phyloP scores from a whole-genome alignment of 2,888 invertebrate species.

The Ophioninae sp. region DNA sequence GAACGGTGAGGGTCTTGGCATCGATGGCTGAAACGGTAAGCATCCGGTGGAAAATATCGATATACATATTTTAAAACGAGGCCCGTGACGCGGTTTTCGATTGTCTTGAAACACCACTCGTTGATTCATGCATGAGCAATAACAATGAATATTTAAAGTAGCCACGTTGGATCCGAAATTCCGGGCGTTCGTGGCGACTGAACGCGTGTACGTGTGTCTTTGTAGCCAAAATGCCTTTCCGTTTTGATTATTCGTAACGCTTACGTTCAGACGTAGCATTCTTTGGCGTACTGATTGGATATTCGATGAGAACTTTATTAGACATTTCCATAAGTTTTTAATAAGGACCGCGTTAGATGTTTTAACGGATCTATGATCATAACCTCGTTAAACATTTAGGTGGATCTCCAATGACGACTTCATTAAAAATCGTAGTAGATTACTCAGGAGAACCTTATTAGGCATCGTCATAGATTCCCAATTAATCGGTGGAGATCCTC shows the following conservation, averaged over 20 bases:
- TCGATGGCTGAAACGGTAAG: conserved; percentile 45
- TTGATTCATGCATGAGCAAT: conserved; percentile 11
- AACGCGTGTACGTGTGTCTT: not conserved
- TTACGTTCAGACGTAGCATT: not conserved
- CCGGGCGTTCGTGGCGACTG: not conserved
- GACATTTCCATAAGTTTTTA: no score
- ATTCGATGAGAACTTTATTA: no score
- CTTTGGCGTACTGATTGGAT: not conserved
- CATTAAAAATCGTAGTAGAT: no score
- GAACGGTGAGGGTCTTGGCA: conserved; percentile 17
- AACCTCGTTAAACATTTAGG: no score
- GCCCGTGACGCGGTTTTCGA: conserved; percentile 13
- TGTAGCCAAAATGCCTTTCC: not conserved
- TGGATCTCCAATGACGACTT: no score
- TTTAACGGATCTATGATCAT: no score
- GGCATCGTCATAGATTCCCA: no score
- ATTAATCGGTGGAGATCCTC: no score
- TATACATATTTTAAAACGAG: conserved; percentile 5
- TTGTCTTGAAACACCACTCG: not conserved
- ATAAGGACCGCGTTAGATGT: no score
- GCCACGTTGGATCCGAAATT: conserved; percentile 7
- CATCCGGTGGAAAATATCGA: conserved; percentile 44
- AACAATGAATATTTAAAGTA: not conserved
- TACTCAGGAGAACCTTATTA: no score
- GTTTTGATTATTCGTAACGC: not conserved